Evolutionary conservation across 2,888 invertebrate species (phyloP).

Genomic region (Lacanobia wlatinum): DNA sequence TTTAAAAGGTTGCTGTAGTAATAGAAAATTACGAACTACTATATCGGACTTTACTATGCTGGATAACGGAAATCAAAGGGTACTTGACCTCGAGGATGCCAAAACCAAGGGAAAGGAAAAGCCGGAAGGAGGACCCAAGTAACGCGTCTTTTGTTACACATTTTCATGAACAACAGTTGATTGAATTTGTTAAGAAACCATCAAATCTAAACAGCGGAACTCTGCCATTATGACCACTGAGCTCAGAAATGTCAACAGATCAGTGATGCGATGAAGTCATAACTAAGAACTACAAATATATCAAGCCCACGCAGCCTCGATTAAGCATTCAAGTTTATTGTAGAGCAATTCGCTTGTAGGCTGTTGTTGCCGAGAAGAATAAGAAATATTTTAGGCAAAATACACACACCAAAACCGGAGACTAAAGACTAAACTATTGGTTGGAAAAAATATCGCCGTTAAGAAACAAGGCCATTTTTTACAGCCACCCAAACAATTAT

Average conservation of each 20-base stretch:
- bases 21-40: background rate
- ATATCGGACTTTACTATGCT: background rate
- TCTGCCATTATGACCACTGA: conserved; percentile 66
- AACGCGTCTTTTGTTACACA: background rate
- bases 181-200: conserved; percentile 57
- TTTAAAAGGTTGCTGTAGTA: background rate
- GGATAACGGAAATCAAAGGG: conserved; percentile 1
- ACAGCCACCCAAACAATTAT: conserved; percentile 69
- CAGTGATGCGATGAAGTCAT: conserved; percentile 84
- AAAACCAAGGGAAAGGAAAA: background rate
- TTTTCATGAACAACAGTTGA: background rate
- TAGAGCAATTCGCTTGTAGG: conserved; percentile 63
- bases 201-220: conserved; percentile 59
- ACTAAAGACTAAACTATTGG: conserved; percentile 9
- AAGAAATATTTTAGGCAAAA: conserved; percentile 37
- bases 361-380: conserved; percentile 52
- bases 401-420: conserved; percentile 15
- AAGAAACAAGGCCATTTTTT: conserved; percentile 59
- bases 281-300: conserved; percentile 83
- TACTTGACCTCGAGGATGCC: background rate
- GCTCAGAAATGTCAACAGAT: conserved; percentile 75
- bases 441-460: conserved; percentile 22
- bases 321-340: conserved; percentile 77
- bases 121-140: background rate
- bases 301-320: conserved; percentile 80